Evolutionary conservation across 2,797 vertebrate species (phyloP).

Genomic region (Acanthornis magna): DNA sequence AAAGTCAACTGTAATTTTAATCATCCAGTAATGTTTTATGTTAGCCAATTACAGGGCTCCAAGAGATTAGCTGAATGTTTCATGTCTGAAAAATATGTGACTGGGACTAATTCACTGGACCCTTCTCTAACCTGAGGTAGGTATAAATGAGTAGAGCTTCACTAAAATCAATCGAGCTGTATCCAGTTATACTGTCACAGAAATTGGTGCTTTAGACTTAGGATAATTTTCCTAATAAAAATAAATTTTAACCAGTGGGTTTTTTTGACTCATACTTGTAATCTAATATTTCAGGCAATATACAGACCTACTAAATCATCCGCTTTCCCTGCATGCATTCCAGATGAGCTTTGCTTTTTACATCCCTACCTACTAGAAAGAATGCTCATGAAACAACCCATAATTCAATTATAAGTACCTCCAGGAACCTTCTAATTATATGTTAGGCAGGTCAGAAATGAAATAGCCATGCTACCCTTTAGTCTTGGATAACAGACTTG

Average conservation of each 20-base stretch:
- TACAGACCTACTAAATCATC: conserved; percentile 51
- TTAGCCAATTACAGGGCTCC: conserved; percentile 50
- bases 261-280: conserved; percentile 53
- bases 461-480: conserved; percentile 61
- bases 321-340: not conserved
- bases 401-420: conserved; percentile 72
- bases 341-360: conserved; percentile 56
- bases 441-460: conserved; percentile 62
- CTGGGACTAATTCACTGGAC: conserved; percentile 57
- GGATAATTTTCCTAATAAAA: conserved; percentile 67
- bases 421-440: conserved; percentile 69
- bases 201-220: conserved; percentile 39
- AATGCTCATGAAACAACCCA: conserved; percentile 56
- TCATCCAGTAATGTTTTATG: conserved; percentile 61
- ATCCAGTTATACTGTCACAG: conserved; percentile 51
- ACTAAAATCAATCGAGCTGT: conserved; percentile 56
- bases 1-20: conserved; percentile 62
- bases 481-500: conserved; percentile 58
- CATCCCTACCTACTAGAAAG: conserved; percentile 44
- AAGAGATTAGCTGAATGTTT: conserved; percentile 63
- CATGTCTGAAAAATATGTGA: conserved; percentile 57
- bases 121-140: conserved; percentile 46
- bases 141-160: conserved; percentile 43
- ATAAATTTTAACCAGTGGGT: conserved; percentile 53
- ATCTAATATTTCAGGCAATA: conserved; percentile 59